Base-by-base conservation (phyloP, 2,113 vertebrate species). In the Chamaetylas fuelleborni region DNA sequence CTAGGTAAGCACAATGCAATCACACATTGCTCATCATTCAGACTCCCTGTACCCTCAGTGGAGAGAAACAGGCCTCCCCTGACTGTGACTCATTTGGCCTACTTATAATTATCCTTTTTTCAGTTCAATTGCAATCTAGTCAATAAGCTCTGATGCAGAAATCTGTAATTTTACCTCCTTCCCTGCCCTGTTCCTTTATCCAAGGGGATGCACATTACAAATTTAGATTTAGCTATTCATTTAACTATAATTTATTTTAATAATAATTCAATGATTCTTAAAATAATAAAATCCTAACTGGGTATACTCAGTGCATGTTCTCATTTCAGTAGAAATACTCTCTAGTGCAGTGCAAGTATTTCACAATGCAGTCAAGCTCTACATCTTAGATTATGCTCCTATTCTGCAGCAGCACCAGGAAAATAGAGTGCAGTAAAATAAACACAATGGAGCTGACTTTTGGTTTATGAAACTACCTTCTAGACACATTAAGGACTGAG, bases 281-380 rank as follows among this genome's bases (percentile, higher is more conserved):
- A 62, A 73, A 78, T 11, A 91, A 66, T 82, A 42, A 73, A 83
- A 16, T 8, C 9, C 14, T 26, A 78, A 62, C 28, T 64, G 48
- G 25, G 38, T 17, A 29, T 43, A 74, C 48, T 74, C 34, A 67
- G 57, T 79, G 33, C 28, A 67, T 86, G 31, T 15, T 38, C 43
- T 88, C 38, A 19, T 84, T 94, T 92, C 70, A 81, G 48, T 7
- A 74, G 61, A 70, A 87, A 54, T 25, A 15, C 70, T 70, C 51
- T 66, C 83, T 51, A 90, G 72, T 43, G 64, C 26, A 84, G 62
- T 66, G 78, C 78, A 95, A 94, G 79, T 81, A 88, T 93, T 72
- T 88, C 70, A 94, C 67, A 73, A 48, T 43, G 26, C 28, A 92
- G 67, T 81, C 81, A 91, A 96, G 40, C 60, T 93, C 71, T 92